A percentile compares a stretch with the other conserved stretches of the same genome.
Evolutionary conservation across 2,888 invertebrate species (phyloP).

Genomic region (Cryptus armator): DNA sequence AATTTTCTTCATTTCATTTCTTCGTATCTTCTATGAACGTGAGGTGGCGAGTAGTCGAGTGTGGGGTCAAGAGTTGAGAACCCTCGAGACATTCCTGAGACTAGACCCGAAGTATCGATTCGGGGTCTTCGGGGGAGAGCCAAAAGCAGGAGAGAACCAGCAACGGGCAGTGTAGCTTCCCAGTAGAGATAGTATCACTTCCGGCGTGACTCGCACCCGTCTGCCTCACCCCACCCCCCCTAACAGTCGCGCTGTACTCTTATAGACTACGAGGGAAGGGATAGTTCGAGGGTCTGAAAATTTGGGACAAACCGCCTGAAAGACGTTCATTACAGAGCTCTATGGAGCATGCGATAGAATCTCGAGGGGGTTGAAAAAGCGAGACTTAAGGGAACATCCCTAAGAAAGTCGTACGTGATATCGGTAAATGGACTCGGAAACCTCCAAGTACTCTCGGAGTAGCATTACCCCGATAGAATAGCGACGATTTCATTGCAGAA

Average conservation of each 20-base stretch:
- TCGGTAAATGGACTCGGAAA: conserved; percentile 44
- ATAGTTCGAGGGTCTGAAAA: conserved; percentile 53
- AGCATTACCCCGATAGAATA: conserved; percentile 22
- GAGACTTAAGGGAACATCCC: conserved; percentile 40
- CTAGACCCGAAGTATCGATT: conserved; percentile 69
- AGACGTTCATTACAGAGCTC: conserved; percentile 57
- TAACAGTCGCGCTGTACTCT: conserved; percentile 37
- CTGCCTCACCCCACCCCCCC: conserved; percentile 42
- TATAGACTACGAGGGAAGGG: conserved; percentile 10
- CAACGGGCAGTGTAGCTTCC: conserved; percentile 58
- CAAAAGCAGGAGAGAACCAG: conserved; percentile 58
- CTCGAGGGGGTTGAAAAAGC: conserved; percentile 26
- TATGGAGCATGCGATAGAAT: conserved; percentile 42
- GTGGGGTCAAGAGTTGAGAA: conserved; percentile 69
- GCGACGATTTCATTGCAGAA: conserved; percentile 33
- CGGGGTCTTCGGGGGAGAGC: conserved; percentile 55
- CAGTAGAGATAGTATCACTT: conserved; percentile 67
- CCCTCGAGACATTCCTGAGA: conserved; percentile 70
- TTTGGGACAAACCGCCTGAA: conserved; percentile 65
- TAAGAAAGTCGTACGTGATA: conserved; percentile 43
- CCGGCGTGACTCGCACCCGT: conserved; percentile 69
- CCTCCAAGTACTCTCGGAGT: conserved; percentile 42
- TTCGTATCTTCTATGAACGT: neutral
- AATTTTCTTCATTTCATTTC: conserved; percentile 18
- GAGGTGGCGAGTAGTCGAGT: conserved; percentile 49